These are phyloP conservation scores for Polietes domitor DNA, from an alignment of 2,888 invertebrate genomes.

Conservation along the genomic window DNA sequence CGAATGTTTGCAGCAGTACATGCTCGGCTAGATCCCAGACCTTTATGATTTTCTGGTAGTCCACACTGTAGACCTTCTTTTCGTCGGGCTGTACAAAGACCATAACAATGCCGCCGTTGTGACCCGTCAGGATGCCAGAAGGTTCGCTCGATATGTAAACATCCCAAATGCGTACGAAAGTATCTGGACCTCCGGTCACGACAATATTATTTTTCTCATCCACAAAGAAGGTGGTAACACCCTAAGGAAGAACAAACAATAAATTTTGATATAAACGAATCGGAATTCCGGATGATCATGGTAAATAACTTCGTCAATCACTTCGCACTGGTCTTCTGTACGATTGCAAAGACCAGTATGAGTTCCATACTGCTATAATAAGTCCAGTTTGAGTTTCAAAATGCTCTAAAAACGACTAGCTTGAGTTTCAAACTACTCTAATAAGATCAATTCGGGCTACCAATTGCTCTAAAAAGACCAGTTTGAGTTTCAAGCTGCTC, in stretches of 20 bases:
- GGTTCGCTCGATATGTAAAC: conserved; percentile 88
- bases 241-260: conserved; percentile 77
- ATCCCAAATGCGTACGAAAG: conserved; percentile 89
- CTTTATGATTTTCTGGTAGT: conserved; percentile 87
- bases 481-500: no score
- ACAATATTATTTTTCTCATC: conserved; percentile 84
- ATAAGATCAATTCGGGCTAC: no score
- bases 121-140: conserved; percentile 85
- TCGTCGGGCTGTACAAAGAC: conserved; percentile 86
- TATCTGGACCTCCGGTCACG: conserved; percentile 89
- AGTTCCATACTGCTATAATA: no score
- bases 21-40: conserved; percentile 89
- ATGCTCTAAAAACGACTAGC: no score
- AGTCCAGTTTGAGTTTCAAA: no score
- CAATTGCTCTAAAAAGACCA: no score
- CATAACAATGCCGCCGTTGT: conserved; percentile 86
- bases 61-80: conserved; percentile 86
- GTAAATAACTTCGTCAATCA: no score
- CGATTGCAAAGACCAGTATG: no score
- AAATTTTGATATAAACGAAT: no score
- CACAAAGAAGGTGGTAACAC: conserved; percentile 85
- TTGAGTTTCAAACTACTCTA: no score
- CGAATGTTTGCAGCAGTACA: conserved; percentile 85
- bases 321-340: no score
- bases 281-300: no score